Percentiles rank a stretch among this genome's conserved stretches.
These are phyloP conservation scores for Pseudococcus viburni DNA, from an alignment of 2,888 invertebrate genomes.

Conservation along the genomic window DNA sequence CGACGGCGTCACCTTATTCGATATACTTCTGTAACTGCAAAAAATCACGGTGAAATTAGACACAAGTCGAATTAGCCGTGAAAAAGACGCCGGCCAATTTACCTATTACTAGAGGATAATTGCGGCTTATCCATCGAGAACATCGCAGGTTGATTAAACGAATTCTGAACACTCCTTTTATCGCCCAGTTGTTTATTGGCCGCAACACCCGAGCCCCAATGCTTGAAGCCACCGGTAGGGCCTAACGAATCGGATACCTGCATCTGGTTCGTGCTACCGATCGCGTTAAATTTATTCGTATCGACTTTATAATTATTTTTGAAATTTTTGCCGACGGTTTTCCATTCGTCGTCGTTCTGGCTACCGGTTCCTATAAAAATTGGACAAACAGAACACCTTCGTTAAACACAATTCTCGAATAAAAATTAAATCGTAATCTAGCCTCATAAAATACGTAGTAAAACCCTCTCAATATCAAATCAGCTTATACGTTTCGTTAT, in stretches of 20 bases:
- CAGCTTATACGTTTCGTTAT: slow-evolving; percentile 22
- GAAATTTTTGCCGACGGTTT: slow-evolving; percentile 24
- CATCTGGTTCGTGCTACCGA: slow-evolving; percentile 21
- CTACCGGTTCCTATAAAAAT: slow-evolving; percentile 48
- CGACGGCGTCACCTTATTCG: slow-evolving; percentile 58
- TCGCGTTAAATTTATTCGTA: slow-evolving; percentile 51
- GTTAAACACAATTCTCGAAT: neutral
- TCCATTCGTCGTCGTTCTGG: slow-evolving; percentile 61
- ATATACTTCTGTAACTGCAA: slow-evolving; percentile 16
- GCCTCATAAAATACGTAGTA: neutral
- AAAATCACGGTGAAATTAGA: neutral
- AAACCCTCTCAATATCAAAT: neutral
- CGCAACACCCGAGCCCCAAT: neutral
- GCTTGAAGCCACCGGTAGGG: neutral
- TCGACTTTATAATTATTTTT: slow-evolving; percentile 55
- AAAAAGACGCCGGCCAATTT: neutral
- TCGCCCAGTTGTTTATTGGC: neutral
- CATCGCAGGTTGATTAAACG: neutral
- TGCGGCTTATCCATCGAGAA: slow-evolving; percentile 43
- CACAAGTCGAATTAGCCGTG: neutral
- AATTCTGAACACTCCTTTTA: neutral
- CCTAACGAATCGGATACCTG: slow-evolving; percentile 22
- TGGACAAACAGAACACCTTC: neutral
- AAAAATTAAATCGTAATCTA: neutral
- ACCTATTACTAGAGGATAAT: slow-evolving; percentile 40